Evolutionary conservation across 2,797 vertebrate genomes (phyloP).

Genomic region (Pangasius macronema): DNA sequence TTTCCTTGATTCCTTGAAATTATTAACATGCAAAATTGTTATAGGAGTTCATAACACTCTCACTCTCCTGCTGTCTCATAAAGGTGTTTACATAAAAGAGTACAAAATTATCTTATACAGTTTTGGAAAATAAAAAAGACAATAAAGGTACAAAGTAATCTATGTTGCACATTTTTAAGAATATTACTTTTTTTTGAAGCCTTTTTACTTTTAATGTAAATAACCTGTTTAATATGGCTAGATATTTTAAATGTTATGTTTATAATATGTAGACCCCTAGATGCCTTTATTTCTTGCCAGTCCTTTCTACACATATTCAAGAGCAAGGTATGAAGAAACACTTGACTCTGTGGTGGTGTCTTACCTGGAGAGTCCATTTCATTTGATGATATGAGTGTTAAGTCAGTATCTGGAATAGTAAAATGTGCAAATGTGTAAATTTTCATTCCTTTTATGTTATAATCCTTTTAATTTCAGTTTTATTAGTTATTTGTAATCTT

Average conservation of each 20-base stretch:
- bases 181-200: background rate
- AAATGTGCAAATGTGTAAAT: background rate
- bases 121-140: background rate
- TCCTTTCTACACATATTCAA: background rate
- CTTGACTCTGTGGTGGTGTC: background rate
- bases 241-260: background rate
- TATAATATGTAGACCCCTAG: background rate
- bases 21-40: background rate
- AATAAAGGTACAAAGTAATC: background rate
- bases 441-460: background rate
- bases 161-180: background rate
- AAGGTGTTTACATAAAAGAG: background rate
- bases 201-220: background rate
- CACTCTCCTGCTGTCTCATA: background rate
- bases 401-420: slow-evolving; percentile 37
- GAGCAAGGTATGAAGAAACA: background rate
- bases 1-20: background rate
- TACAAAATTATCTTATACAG: background rate
- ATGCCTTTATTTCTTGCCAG: background rate
- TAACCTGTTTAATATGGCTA: background rate
- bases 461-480: background rate
- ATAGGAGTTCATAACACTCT: background rate
- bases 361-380: slow-evolving; percentile 46
- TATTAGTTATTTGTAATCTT: background rate
- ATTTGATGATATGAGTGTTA: slow-evolving; percentile 17